Evolutionary conservation across 2,797 vertebrate genomes (phyloP).

Genomic region (Mormyrops attenuatus): DNA sequence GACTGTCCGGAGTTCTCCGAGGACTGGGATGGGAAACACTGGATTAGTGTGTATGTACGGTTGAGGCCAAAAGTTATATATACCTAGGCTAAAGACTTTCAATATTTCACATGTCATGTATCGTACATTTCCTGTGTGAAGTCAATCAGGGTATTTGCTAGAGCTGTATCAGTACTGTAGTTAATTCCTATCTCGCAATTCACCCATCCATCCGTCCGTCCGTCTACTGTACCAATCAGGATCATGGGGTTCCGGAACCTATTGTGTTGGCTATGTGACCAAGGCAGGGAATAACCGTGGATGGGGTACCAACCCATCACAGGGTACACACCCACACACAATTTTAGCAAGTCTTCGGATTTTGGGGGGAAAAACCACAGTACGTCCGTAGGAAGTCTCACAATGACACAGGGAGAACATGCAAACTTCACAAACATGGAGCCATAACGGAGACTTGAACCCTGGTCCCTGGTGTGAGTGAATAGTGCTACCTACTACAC

Average conservation of each 20-base stretch:
- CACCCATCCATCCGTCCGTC: neutral
- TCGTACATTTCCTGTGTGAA: neutral
- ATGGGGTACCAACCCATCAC: neutral
- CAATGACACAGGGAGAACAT: neutral
- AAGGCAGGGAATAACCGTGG: neutral
- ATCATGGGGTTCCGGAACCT: neutral
- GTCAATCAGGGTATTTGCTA: neutral
- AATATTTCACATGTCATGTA: neutral
- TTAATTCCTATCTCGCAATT: neutral
- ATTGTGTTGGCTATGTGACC: neutral
- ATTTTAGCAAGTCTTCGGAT: neutral
- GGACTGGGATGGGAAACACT: neutral
- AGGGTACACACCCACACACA: neutral
- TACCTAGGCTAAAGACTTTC: neutral
- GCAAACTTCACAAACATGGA: neutral
- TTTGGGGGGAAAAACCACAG: neutral
- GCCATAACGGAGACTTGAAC: neutral
- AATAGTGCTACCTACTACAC: neutral
- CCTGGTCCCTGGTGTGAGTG: neutral
- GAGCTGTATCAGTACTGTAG: neutral
- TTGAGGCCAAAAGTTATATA: neutral
- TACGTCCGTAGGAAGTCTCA: neutral
- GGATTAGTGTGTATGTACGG: neutral
- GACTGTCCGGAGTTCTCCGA: too few species aligned
- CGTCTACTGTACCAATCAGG: neutral